phyloP scores from a whole-genome alignment of 2,113 vertebrate genomes.

The Campylomormyrus tamandua region DNA sequence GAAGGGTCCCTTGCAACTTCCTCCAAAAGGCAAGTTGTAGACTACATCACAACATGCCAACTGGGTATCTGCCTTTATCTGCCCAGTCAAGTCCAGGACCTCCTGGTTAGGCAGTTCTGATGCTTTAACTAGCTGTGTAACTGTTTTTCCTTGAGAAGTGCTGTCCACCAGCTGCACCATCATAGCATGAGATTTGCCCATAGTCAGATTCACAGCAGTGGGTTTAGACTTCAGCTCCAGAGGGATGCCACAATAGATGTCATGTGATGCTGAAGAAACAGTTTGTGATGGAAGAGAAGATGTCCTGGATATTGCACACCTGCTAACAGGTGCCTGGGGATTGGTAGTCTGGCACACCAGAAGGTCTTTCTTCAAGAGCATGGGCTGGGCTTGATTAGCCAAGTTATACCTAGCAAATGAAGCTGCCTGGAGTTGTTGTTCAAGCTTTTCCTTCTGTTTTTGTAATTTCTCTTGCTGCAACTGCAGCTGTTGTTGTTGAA shows the following conservation, averaged over 20 bases:
- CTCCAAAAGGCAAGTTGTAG: conserved; percentile 86
- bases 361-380: conserved; percentile 73
- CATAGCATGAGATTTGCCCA: conserved; percentile 75
- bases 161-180: conserved; percentile 82
- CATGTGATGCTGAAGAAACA: conserved; percentile 38
- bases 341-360: conserved; percentile 71
- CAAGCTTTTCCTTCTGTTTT: conserved; percentile 62
- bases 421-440: conserved; percentile 60
- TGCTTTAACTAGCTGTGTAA: conserved; percentile 81
- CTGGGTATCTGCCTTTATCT: conserved; percentile 80
- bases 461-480: conserved; percentile 65
- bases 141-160: conserved; percentile 53
- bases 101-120: conserved; percentile 59
- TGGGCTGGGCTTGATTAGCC: conserved; percentile 62
- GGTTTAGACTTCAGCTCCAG: conserved; percentile 72
- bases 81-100: conserved; percentile 75
- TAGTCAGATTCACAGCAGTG: conserved; percentile 51
- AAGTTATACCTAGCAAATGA: conserved; percentile 73
- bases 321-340: conserved; percentile 54
- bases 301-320: conserved; percentile 45
- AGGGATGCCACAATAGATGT: conserved; percentile 65
- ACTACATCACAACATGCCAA: conserved; percentile 89
- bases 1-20: conserved; percentile 74
- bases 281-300: conserved; percentile 45
- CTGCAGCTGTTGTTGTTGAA: conserved; percentile 62